Evolutionary conservation across 2,888 invertebrate genomes (phyloP).

Genomic region (Aromia moschata): DNA sequence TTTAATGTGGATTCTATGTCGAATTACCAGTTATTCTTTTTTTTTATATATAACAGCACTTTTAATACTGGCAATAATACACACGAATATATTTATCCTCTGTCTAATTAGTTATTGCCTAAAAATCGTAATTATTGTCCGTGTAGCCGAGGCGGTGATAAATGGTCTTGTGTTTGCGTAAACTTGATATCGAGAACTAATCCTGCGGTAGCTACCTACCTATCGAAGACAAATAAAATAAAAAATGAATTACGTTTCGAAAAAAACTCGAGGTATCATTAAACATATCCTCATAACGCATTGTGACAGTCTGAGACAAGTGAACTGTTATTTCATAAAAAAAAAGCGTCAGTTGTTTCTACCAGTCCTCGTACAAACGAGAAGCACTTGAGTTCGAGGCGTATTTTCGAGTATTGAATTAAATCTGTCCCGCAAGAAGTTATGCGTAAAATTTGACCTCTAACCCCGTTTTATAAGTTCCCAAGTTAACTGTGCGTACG

Average conservation of each 20-base stretch:
- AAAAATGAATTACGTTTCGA: constrained; percentile 9
- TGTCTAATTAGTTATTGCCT: neutral
- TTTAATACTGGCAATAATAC: too few relatives aligned
- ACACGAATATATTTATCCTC: neutral
- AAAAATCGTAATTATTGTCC: constrained; percentile 2
- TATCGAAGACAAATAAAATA: constrained; percentile 3
- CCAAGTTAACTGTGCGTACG: too few relatives aligned
- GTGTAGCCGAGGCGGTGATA: neutral
- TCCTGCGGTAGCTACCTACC: constrained; percentile 3
- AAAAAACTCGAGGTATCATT: constrained; percentile 11
- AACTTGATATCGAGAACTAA: neutral
- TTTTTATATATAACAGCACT: too few relatives aligned
- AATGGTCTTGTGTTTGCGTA: neutral
- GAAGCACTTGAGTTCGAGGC: neutral
- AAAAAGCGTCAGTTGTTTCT: constrained; percentile 6
- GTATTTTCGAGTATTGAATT: constrained; percentile 1
- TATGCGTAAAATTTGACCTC: neutral
- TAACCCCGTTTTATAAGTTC: too few relatives aligned
- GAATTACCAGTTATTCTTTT: neutral
- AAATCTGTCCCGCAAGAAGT: neutral
- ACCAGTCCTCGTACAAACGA: neutral
- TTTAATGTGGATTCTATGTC: too few relatives aligned
- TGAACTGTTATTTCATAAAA: constrained; percentile 12
- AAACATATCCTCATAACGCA: constrained; percentile 8
- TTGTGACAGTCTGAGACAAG: neutral